Conservation (phyloP, 2,888 invertebrate species). For the Eledone cirrhosa region DNA sequence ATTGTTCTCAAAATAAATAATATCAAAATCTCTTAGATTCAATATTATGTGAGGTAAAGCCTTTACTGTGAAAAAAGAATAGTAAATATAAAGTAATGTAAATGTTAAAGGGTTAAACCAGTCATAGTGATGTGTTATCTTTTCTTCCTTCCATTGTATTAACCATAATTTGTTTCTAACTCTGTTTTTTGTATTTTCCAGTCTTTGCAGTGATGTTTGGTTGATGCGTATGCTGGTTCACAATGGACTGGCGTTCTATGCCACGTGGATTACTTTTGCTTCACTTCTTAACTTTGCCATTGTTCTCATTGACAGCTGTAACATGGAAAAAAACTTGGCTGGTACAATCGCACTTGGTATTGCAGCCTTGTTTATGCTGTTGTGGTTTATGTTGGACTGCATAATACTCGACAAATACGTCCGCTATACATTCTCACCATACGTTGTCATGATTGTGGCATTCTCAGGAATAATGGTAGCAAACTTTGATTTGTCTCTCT, state of each 20-base stretch:
- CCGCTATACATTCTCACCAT: constrained; percentile 61
- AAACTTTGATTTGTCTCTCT: constrained; percentile 46
- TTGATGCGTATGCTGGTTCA: constrained; percentile 55
- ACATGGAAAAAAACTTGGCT: constrained; percentile 39
- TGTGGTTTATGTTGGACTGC: constrained; percentile 56
- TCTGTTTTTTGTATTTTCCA: not conserved
- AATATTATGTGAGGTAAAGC: too few relatives aligned
- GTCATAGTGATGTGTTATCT: not conserved
- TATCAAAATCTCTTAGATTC: too few relatives aligned
- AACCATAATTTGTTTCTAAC: not conserved
- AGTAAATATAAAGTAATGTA: too few relatives aligned
- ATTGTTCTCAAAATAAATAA: too few relatives aligned
- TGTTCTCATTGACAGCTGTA: constrained; percentile 46
- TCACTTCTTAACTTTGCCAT: constrained; percentile 58
- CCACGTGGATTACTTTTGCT: constrained; percentile 59
- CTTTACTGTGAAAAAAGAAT: too few relatives aligned
- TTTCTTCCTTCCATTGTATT: not conserved
- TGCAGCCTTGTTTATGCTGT: constrained; percentile 46
- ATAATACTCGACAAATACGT: constrained; percentile 55
- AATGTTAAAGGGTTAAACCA: too few relatives aligned
- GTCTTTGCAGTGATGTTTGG: constrained; percentile 53
- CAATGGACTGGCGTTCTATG: constrained; percentile 62
- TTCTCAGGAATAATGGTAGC: constrained; percentile 52
- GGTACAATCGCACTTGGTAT: constrained; percentile 51
- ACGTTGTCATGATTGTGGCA: constrained; percentile 56